These are phyloP conservation scores for Gobionotothen gibberifrons DNA, from an alignment of 2,797 vertebrate species.

Conservation along the genomic window DNA sequence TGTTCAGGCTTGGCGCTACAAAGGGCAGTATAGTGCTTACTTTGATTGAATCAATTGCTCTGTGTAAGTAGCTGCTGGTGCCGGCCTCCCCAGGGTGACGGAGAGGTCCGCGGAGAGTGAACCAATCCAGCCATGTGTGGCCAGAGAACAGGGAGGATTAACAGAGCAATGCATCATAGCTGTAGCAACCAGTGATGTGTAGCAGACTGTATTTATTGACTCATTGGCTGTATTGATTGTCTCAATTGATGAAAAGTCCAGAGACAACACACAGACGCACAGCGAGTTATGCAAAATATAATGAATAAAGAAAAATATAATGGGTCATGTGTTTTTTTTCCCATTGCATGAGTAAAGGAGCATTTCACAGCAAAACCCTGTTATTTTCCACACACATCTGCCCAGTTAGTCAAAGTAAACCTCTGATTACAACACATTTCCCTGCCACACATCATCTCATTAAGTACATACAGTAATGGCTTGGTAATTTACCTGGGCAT, in stretches of 20 bases:
- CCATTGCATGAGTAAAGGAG: slow-evolving; percentile 61
- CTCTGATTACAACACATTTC: slow-evolving; percentile 64
- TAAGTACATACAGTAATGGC: slow-evolving; percentile 70
- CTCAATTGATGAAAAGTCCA: slow-evolving; percentile 82
- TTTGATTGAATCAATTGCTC: slow-evolving; percentile 87
- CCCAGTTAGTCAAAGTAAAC: slow-evolving; percentile 44
- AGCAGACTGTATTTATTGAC: slow-evolving; percentile 84
- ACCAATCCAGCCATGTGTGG: slow-evolving; percentile 72
- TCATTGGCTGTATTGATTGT: slow-evolving; percentile 86
- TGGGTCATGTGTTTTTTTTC: slow-evolving; percentile 49
- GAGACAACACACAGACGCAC: slow-evolving; percentile 74
- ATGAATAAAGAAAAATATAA: slow-evolving; percentile 34
- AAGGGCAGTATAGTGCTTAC: slow-evolving; percentile 81
- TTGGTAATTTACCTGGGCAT: slow-evolving; percentile 68
- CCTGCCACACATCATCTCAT: slow-evolving; percentile 54
- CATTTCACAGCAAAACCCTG: slow-evolving; percentile 70
- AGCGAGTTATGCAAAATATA: slow-evolving; percentile 51
- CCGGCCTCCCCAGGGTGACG: slow-evolving; percentile 78
- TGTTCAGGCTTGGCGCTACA: slow-evolving; percentile 74
- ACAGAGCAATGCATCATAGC: slow-evolving; percentile 79
- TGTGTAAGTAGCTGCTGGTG: slow-evolving; percentile 83
- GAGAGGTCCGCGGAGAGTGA: slow-evolving; percentile 71
- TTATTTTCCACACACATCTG: slow-evolving; percentile 54
- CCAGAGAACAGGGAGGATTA: slow-evolving; percentile 70
- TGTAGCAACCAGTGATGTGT: slow-evolving; percentile 70